Evolutionary conservation across 2,888 invertebrate genomes (phyloP).

Genomic region (Drosophila anomalata): DNA sequence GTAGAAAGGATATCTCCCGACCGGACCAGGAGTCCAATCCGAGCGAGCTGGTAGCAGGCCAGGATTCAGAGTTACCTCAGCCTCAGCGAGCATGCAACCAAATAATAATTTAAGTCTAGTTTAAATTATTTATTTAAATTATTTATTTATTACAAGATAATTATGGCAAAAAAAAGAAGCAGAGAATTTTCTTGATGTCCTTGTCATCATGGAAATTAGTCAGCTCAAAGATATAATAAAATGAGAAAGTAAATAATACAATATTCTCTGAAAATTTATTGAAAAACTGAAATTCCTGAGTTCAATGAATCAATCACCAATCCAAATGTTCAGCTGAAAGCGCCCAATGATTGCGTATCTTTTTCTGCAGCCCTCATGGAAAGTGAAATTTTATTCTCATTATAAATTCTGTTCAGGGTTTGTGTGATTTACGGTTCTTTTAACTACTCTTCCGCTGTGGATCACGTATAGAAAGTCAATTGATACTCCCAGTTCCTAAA

Average conservation of each 20-base stretch:
- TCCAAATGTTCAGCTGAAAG: neutral
- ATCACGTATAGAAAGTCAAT: slow-evolving; percentile 55
- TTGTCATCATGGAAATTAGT: neutral
- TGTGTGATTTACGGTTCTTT: slow-evolving; percentile 68
- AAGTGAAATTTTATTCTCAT: slow-evolving; percentile 63
- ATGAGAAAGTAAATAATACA: neutral
- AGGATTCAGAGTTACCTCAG: slow-evolving; percentile 45
- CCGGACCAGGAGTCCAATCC: neutral
- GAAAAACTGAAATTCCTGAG: neutral
- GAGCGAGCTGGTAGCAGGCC: slow-evolving; percentile 63
- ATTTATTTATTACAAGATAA: slow-evolving; percentile 55
- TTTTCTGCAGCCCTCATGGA: slow-evolving; percentile 34
- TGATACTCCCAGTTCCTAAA: slow-evolving; percentile 27
- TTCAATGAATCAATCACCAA: slow-evolving; percentile 15
- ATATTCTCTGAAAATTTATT: neutral
- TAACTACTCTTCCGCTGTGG: slow-evolving; percentile 52
- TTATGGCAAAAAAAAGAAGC: slow-evolving; percentile 39
- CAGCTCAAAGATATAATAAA: slow-evolving; percentile 1
- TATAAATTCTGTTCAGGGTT: slow-evolving; percentile 51
- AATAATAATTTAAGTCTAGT: slow-evolving; percentile 80
- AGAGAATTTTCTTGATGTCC: slow-evolving; percentile 11
- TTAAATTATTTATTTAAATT: slow-evolving; percentile 78
- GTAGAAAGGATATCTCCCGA: slow-evolving; percentile 52
- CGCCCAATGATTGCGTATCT: slow-evolving; percentile 26
- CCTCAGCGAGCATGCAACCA: slow-evolving; percentile 78